Conservation (phyloP, 1,140 invertebrate species). For the Orchesella cincta region DNA sequence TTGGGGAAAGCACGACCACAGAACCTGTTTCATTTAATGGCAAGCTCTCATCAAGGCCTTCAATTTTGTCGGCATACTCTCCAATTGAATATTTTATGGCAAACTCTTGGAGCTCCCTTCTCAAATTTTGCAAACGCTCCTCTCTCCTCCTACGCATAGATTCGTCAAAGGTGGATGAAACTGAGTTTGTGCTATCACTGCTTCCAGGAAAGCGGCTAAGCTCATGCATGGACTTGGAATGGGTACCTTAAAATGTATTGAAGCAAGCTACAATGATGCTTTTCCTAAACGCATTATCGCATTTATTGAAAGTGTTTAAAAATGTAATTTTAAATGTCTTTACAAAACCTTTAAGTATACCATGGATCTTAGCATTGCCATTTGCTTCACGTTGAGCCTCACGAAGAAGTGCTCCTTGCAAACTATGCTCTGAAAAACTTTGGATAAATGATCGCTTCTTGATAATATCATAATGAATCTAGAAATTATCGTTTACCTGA, state of each 20-base stretch:
- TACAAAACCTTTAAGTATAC: neutral
- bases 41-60: neutral
- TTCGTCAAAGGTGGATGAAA: neutral
- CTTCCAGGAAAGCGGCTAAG: neutral
- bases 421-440: conserved; percentile 6
- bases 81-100: conserved; percentile 13
- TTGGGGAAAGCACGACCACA: too few relatives aligned
- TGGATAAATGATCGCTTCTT: too few relatives aligned
- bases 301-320: neutral
- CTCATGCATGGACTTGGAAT: conserved; percentile 13
- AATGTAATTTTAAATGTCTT: neutral
- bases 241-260: neutral
- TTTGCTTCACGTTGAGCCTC: neutral
- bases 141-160: neutral
- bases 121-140: neutral
- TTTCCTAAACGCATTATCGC: neutral
- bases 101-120: conserved; percentile 4
- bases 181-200: neutral
- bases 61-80: neutral
- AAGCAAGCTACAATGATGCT: too few relatives aligned
- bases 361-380: neutral
- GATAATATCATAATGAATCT: neutral
- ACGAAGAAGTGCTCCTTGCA: neutral
- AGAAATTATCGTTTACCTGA: neutral
- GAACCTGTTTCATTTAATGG: conserved; percentile 5